Conservation (phyloP, 2,797 vertebrate species). For the Neomorphus geoffroyi region DNA sequence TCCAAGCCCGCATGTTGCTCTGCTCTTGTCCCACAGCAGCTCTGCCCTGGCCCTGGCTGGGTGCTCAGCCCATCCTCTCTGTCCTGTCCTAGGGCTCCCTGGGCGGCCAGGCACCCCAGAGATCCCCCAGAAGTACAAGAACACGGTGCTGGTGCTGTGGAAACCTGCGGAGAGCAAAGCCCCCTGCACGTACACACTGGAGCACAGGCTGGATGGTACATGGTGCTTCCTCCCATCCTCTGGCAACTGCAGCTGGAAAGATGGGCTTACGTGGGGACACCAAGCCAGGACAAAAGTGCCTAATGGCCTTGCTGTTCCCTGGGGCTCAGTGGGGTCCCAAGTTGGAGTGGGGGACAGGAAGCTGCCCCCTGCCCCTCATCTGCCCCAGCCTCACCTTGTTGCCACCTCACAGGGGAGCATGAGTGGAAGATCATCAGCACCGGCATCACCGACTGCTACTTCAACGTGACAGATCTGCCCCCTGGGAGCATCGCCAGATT, state of each 20-base stretch:
- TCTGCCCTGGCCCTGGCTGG: background rate
- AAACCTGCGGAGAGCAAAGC: slow-evolving; percentile 90
- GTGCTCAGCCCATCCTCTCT: background rate
- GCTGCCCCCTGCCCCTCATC: background rate
- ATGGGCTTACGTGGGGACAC: background rate
- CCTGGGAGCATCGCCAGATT: slow-evolving; percentile 81
- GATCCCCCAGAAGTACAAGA: slow-evolving; percentile 93
- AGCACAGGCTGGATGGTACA: slow-evolving; percentile 87
- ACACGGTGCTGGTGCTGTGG: slow-evolving; percentile 94
- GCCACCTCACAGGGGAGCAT: slow-evolving; percentile 79
- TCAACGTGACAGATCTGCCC: slow-evolving; percentile 89
- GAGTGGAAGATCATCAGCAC: slow-evolving; percentile 90
- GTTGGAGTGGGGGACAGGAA: background rate
- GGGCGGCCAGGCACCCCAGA: slow-evolving; percentile 91
- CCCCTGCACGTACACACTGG: slow-evolving; percentile 93
- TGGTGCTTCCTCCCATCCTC: background rate
- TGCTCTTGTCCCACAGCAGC: background rate
- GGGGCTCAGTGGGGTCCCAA: background rate
- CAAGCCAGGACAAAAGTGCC: background rate
- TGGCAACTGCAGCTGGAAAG: background rate
- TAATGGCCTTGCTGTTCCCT: background rate
- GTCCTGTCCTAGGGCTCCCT: slow-evolving; percentile 81
- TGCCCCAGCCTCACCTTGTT: background rate
- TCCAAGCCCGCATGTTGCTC: background rate
- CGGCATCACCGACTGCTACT: slow-evolving; percentile 92